These are phyloP conservation scores for Drosophila mauritiana DNA, from an alignment of 1,140 invertebrate genomes.

Conservation along the genomic window DNA sequence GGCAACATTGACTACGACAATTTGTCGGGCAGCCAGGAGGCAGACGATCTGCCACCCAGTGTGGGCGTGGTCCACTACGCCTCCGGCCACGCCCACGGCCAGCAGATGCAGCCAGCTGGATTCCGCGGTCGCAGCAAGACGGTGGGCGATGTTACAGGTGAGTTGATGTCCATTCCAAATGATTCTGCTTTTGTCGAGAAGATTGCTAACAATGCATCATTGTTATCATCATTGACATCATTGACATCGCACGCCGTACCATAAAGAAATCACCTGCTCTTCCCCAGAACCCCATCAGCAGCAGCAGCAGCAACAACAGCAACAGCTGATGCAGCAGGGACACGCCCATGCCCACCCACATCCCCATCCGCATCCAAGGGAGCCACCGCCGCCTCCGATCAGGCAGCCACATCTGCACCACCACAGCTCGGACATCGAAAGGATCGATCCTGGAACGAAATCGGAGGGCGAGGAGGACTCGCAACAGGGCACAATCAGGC, in stretches of 20 bases:
- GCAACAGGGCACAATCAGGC: slow-evolving; percentile 87
- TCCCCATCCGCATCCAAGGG: slow-evolving; percentile 72
- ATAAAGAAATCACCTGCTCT: slow-evolving; percentile 70
- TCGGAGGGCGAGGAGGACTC: slow-evolving; percentile 95
- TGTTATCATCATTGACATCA: too few relatives aligned
- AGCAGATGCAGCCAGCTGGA: slow-evolving; percentile 84
- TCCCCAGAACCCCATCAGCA: slow-evolving; percentile 69
- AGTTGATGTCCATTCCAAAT: slow-evolving; percentile 49
- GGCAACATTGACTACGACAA: slow-evolving; percentile 94
- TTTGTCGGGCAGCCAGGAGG: slow-evolving; percentile 87
- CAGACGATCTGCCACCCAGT: slow-evolving; percentile 84
- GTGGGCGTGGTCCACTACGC: slow-evolving; percentile 77
- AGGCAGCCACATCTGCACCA: slow-evolving; percentile 79
- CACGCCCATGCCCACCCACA: slow-evolving; percentile 57
- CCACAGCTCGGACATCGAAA: slow-evolving; percentile 84
- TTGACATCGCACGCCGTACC: slow-evolving; percentile 40
- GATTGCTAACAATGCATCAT: slow-evolving; percentile 46
- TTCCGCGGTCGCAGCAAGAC: slow-evolving; percentile 96
- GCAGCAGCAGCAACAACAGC: slow-evolving; percentile 39
- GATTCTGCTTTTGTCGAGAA: slow-evolving; percentile 8
- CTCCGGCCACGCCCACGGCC: slow-evolving; percentile 60
- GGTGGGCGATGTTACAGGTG: slow-evolving; percentile 92
- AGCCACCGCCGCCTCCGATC: slow-evolving; percentile 70
- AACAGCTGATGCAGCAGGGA: slow-evolving; percentile 44
- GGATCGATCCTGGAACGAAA: slow-evolving; percentile 90